Conservation (phyloP, 2,888 invertebrate genomes). For the Lomographa bimaculata region DNA sequence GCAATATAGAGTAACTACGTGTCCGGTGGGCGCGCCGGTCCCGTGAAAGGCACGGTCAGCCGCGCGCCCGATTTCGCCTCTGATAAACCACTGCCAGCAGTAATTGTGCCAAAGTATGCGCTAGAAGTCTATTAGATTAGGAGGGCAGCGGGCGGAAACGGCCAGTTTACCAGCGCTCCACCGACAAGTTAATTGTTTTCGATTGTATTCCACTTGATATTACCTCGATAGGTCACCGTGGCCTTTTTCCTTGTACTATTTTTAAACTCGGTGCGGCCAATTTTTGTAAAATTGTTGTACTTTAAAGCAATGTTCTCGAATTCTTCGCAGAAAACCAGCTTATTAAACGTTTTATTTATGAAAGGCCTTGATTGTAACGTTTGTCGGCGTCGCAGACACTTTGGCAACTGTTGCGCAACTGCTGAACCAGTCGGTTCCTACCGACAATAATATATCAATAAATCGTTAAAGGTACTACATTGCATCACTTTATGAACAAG, state of each 20-base stretch:
- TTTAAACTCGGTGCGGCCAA: constrained; percentile 12
- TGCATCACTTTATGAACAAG: constrained; percentile 35
- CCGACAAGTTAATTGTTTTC: constrained; percentile 60
- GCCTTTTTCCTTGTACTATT: constrained; percentile 40
- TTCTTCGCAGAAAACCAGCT: constrained; percentile 35
- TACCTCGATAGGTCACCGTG: constrained; percentile 49
- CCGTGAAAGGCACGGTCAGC: constrained; percentile 71
- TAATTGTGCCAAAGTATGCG: constrained; percentile 50
- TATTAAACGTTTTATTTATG: constrained; percentile 50
- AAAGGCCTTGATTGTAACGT: constrained; percentile 53
- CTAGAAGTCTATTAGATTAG: constrained; percentile 47
- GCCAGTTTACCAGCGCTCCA: constrained; percentile 34
- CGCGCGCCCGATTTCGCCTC: constrained; percentile 61
- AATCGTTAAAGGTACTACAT: constrained; percentile 29
- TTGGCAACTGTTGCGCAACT: constrained; percentile 55
- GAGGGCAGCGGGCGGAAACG: constrained; percentile 34
- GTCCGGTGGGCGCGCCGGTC: constrained; percentile 58
- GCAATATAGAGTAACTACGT: constrained; percentile 32
- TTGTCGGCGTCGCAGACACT: constrained; percentile 42
- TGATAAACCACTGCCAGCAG: constrained; percentile 57
- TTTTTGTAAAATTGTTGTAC: constrained; percentile 12
- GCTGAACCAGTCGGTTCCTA: constrained; percentile 33
- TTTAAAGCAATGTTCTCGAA: constrained; percentile 19
- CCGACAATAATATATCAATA: constrained; percentile 43
- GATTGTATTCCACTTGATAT: constrained; percentile 46